A percentile compares a stretch with the other conserved stretches of the same genome.
These are phyloP conservation scores for Exephanes ischioxanthus DNA, from an alignment of 2,888 invertebrate genomes.

Conservation along the genomic window DNA sequence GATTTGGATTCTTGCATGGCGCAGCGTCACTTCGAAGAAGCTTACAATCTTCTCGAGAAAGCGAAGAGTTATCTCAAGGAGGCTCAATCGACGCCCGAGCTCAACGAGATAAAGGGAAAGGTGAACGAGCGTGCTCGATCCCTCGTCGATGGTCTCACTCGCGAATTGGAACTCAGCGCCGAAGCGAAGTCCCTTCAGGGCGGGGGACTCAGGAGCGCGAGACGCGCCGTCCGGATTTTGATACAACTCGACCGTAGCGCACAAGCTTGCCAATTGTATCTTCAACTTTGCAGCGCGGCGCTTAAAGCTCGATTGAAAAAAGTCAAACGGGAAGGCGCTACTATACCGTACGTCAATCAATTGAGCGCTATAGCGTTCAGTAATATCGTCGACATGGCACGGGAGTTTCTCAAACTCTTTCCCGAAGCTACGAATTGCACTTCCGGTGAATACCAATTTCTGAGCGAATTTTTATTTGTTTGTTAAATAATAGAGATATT, in stretches of 20 bases:
- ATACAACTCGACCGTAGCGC: slow-evolving; percentile 91
- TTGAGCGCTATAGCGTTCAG: slow-evolving; percentile 94
- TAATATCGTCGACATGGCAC: slow-evolving; percentile 91
- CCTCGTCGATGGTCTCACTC: slow-evolving; percentile 94
- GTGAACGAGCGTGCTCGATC: slow-evolving; percentile 87
- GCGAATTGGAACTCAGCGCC: slow-evolving; percentile 95
- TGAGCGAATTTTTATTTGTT: background rate
- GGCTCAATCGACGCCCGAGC: slow-evolving; percentile 83
- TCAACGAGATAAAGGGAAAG: slow-evolving; percentile 86
- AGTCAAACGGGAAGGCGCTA: slow-evolving; percentile 93
- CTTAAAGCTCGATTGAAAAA: slow-evolving; percentile 93
- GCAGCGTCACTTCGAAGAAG: slow-evolving; percentile 97
- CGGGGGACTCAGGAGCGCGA: slow-evolving; percentile 92
- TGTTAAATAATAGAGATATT: background rate
- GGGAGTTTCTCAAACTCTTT: slow-evolving; percentile 93
- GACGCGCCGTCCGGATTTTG: slow-evolving; percentile 93
- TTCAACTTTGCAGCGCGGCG: slow-evolving; percentile 93
- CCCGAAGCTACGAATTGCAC: slow-evolving; percentile 91
- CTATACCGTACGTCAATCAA: slow-evolving; percentile 92
- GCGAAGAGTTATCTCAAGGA: slow-evolving; percentile 87
- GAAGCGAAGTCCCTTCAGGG: slow-evolving; percentile 95
- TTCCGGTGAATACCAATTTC: slow-evolving; percentile 86
- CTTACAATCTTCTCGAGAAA: slow-evolving; percentile 92
- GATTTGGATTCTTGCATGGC: slow-evolving; percentile 98
- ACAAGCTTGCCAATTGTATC: slow-evolving; percentile 93